phyloP scores from a whole-genome alignment of 1,140 invertebrate species.

The Drosophila dunni region DNA sequence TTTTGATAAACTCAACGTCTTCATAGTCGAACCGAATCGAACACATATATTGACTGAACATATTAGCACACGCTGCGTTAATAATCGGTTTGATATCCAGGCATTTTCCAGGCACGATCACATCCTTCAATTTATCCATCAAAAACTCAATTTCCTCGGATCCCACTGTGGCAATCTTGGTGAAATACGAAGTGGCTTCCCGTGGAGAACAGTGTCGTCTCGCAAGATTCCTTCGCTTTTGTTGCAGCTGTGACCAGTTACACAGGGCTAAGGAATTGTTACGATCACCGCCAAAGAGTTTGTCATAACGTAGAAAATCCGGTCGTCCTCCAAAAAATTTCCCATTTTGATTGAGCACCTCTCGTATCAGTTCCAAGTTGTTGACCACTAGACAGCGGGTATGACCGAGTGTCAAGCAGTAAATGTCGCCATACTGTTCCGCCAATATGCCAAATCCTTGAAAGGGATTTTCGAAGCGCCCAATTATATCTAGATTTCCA shows the following conservation, averaged over 20 bases:
- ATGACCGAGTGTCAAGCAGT: conserved; percentile 89
- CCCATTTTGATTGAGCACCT: conserved; percentile 92
- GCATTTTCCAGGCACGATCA: conserved; percentile 80
- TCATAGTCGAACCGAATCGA: conserved; percentile 89
- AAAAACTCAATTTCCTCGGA: conserved; percentile 87
- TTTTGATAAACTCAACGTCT: conserved; percentile 88
- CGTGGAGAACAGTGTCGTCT: conserved; percentile 91
- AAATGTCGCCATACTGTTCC: conserved; percentile 91
- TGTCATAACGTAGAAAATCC: conserved; percentile 90
- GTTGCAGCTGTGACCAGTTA: conserved; percentile 90
- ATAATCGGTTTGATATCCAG: conserved; percentile 87
- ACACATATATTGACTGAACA: conserved; percentile 94
- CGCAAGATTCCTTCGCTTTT: conserved; percentile 90
- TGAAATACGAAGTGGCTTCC: conserved; percentile 89
- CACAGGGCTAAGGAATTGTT: conserved; percentile 87
- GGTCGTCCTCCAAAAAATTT: conserved; percentile 92
- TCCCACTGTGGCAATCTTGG: conserved; percentile 88
- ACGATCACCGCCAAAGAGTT: conserved; percentile 90
- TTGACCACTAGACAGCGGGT: conserved; percentile 92
- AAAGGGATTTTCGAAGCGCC: conserved; percentile 88
- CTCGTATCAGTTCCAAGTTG: conserved; percentile 89
- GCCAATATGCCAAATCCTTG: conserved; percentile 88
- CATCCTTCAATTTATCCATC: conserved; percentile 85
- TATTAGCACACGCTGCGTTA: conserved; percentile 90
- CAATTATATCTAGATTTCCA: conserved; percentile 89